Conservation (phyloP, 2,113 vertebrate species). For the Dermatemys mawii region DNA sequence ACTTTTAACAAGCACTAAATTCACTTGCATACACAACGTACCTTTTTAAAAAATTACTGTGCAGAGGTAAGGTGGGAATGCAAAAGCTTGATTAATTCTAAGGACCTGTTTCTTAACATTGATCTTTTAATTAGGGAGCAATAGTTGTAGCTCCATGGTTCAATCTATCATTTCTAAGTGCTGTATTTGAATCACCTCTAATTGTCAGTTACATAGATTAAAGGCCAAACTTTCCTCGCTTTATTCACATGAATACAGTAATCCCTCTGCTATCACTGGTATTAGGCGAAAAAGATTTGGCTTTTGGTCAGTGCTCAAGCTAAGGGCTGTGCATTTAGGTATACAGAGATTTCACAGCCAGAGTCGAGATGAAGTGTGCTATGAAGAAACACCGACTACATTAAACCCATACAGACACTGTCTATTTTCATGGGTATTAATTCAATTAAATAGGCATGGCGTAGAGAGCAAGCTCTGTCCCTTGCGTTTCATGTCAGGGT, state of each 20-base stretch:
- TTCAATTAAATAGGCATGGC: background rate
- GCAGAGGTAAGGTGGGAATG: background rate
- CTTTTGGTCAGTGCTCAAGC: background rate
- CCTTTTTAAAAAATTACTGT: background rate
- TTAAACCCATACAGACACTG: background rate
- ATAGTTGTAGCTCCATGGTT: background rate
- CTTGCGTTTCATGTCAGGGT: background rate
- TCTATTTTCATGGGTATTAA: background rate
- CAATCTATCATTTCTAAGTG: background rate
- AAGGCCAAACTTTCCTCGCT: background rate
- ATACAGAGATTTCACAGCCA: background rate
- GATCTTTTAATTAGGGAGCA: background rate
- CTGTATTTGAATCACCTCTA: too few relatives aligned
- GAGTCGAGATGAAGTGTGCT: background rate
- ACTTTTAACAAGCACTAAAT: background rate
- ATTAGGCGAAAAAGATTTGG: background rate
- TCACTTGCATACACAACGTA: background rate
- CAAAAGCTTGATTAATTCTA: background rate
- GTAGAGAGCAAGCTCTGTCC: background rate
- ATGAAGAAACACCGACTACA: background rate
- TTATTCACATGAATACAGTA: background rate
- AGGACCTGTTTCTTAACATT: background rate
- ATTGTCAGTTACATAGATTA: background rate
- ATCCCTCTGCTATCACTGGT: background rate
- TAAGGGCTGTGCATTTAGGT: background rate